phyloP scores from a whole-genome alignment of 2,113 vertebrate genomes.

The Typhlomys cinereus region DNA sequence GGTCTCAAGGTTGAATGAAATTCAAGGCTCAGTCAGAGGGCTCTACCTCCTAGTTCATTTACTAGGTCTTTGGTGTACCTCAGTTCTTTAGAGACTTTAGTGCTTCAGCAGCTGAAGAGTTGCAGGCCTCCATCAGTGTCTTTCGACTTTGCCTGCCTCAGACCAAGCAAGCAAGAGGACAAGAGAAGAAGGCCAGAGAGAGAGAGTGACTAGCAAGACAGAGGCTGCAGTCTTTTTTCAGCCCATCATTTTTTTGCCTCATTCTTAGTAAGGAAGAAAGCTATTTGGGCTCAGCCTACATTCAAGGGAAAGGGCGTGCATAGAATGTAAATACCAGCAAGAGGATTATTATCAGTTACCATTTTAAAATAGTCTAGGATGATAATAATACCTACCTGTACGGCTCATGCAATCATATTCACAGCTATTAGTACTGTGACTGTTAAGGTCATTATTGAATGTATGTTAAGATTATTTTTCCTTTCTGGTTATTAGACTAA shows the following conservation, averaged over 20 bases:
- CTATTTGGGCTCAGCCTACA: neutral
- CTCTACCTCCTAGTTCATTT: neutral
- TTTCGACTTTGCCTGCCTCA: neutral
- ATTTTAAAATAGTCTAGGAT: constrained; percentile 44
- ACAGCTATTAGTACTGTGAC: constrained; percentile 35
- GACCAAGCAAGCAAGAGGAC: constrained; percentile 3
- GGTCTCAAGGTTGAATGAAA: neutral
- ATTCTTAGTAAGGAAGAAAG: constrained; percentile 46
- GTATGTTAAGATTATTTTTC: constrained; percentile 40
- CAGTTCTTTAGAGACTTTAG: constrained; percentile 7
- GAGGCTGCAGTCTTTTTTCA: constrained; percentile 32
- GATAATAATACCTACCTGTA: neutral
- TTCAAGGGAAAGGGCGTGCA: neutral
- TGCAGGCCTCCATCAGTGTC: neutral
- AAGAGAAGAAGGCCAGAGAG: neutral
- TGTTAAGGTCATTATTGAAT: constrained; percentile 46
- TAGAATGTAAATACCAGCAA: neutral
- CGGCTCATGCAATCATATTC: constrained; percentile 39
- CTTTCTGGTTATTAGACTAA: constrained; percentile 38
- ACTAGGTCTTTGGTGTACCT: neutral
- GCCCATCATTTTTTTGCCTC: constrained; percentile 7
- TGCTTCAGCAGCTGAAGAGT: neutral
- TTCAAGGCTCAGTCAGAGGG: neutral
- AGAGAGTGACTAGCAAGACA: neutral
- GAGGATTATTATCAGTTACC: neutral